Base-by-base conservation (phyloP, 2,797 vertebrate genomes). In the Sphenopsis melanotis region DNA sequence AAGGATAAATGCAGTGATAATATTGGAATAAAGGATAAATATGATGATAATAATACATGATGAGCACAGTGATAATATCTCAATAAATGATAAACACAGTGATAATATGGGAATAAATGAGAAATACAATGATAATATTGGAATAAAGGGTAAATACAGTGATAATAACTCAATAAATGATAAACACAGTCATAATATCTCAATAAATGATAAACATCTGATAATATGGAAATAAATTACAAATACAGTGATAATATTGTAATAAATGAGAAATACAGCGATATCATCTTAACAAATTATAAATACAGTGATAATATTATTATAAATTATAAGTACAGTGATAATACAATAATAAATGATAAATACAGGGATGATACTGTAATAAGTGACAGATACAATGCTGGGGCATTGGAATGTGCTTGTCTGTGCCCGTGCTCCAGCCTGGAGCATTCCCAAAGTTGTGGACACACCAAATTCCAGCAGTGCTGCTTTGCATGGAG, bases 381-480 rank as follows among this genome's bases (percentile, higher is more conserved):
- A 56, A 11, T 56, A 16, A 56, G 11, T 16, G 15, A 34, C 4
- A 56, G 4, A 15, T 11, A 3, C 53, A 13, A 0, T 7, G 1
- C 0, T 36, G 49, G 47, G 59, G 23, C 20, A 9, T 0, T 1
- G 15, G 39, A 16, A 30, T 1, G 1, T 26, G 44, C 27, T 26
- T 17, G 22, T 30, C 36, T 18, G 1, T 11, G 42, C 34, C 70
- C 6, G 21, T 53, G 52, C 57, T 36, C 12, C 76, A 59, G 63
- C 12, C 53, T 22, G 64, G 12, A 22, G 60, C 7, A 0, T 10
- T 26, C 49, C 1, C 6, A 6, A 20, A 15, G 6, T 2, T 0
- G 0, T 14, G 50, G 50, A 32, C 55, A 47, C 32, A 2, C 6
- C 5, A 1, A 11, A 36, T 12, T n/a, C 16, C 30, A 11, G 10